phyloP scores from a whole-genome alignment of 2,113 vertebrate species.

The Cebidichthys violaceus region DNA sequence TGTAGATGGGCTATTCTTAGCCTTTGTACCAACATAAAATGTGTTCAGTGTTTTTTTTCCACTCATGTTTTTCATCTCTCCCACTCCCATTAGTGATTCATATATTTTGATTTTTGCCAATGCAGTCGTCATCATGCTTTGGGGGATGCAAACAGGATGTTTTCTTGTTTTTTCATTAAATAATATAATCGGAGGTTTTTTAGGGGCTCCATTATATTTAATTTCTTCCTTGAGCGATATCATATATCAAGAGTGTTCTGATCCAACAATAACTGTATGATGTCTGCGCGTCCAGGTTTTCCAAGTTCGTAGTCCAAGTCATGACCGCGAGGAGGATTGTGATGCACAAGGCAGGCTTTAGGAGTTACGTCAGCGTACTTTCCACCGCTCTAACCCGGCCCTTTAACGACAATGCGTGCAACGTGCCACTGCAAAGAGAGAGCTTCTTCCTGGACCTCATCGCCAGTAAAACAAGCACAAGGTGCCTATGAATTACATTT shows the following conservation, averaged over 20 bases:
- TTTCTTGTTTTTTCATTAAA: neutral
- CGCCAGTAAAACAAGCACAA: neutral
- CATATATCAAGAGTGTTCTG: neutral
- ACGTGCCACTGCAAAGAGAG: neutral
- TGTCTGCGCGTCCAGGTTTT: neutral
- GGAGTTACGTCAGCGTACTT: conserved; percentile 5
- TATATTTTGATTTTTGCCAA: neutral
- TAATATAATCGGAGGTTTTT: neutral
- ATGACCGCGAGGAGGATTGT: neutral
- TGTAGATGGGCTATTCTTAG: neutral
- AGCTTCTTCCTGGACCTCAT: neutral
- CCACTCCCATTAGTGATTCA: neutral
- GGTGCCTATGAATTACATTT: neutral
- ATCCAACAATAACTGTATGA: neutral
- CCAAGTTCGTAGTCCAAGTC: neutral
- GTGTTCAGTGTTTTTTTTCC: neutral
- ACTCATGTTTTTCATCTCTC: neutral
- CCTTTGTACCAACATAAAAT: neutral
- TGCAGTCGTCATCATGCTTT: conserved; percentile 6
- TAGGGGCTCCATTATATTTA: neutral
- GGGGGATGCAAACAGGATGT: neutral
- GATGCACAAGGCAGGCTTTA: conserved; percentile 15
- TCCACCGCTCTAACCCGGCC: neutral
- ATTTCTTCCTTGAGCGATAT: neutral
- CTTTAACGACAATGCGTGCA: neutral